Conservation (phyloP, 2,888 invertebrate species). For the Drosophila niveifrons region DNA sequence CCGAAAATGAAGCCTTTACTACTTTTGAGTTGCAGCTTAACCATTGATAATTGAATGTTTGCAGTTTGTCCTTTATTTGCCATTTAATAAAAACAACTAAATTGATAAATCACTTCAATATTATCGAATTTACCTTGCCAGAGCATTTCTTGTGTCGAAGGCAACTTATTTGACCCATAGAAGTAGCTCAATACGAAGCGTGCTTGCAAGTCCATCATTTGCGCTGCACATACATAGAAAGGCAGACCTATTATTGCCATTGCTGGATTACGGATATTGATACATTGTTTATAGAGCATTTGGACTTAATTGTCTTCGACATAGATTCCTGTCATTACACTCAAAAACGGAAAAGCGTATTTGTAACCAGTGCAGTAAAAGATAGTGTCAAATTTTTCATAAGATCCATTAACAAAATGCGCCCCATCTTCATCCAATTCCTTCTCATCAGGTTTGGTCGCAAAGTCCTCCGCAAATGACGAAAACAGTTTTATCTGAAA, state of each 20-base stretch:
- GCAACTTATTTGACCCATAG: slow-evolving; percentile 88
- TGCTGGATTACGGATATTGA: slow-evolving; percentile 92
- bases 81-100: slow-evolving; percentile 81
- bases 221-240: slow-evolving; percentile 93
- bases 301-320: slow-evolving; percentile 93
- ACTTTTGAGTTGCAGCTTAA: slow-evolving; percentile 90
- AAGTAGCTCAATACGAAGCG: slow-evolving; percentile 89
- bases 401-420: slow-evolving; percentile 89
- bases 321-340: slow-evolving; percentile 88
- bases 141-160: slow-evolving; percentile 88
- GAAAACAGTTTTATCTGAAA: slow-evolving; percentile 88
- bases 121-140: slow-evolving; percentile 85
- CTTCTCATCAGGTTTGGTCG: slow-evolving; percentile 88
- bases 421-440: slow-evolving; percentile 86
- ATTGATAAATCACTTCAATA: not conserved
- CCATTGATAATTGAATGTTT: slow-evolving; percentile 89
- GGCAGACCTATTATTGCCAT: slow-evolving; percentile 93
- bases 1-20: slow-evolving; percentile 88
- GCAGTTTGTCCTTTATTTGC: slow-evolving; percentile 88
- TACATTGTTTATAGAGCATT: slow-evolving; percentile 94
- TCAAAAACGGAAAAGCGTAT: slow-evolving; percentile 92
- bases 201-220: slow-evolving; percentile 94
- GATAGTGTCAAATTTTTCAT: slow-evolving; percentile 89
- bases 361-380: slow-evolving; percentile 93
- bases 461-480: slow-evolving; percentile 94